These are phyloP conservation scores for Eudasyphora cyanicolor DNA, from an alignment of 2,888 invertebrate species.

Conservation along the genomic window DNA sequence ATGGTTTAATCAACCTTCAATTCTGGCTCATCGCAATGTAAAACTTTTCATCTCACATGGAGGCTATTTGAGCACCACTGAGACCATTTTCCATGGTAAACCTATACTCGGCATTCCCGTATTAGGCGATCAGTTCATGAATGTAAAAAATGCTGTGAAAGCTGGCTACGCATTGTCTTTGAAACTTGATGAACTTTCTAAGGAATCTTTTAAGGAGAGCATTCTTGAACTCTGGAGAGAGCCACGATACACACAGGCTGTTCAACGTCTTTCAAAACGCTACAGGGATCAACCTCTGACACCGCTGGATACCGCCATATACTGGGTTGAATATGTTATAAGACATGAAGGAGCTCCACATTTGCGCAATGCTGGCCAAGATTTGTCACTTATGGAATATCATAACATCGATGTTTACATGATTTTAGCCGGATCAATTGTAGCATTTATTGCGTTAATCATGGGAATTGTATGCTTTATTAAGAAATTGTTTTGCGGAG, in stretches of 20 bases:
- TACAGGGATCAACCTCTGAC: too few relatives aligned
- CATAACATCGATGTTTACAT: slow-evolving; percentile 67
- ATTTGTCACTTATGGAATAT: too few relatives aligned
- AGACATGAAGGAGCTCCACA: too few relatives aligned
- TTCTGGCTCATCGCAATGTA: slow-evolving; percentile 79
- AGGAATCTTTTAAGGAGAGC: slow-evolving; percentile 38
- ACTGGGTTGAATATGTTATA: too few relatives aligned
- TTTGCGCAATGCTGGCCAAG: too few relatives aligned
- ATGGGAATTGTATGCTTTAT: too few relatives aligned
- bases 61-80: too few relatives aligned
- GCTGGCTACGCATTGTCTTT: slow-evolving; percentile 71
- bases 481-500: too few relatives aligned
- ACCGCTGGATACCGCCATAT: too few relatives aligned
- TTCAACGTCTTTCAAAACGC: too few relatives aligned
- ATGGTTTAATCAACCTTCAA: too few relatives aligned
- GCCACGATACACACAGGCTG: slow-evolving; percentile 61
- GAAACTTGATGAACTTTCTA: slow-evolving; percentile 38
- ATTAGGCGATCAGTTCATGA: slow-evolving; percentile 76
- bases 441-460: background rate
- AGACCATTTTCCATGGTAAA: too few relatives aligned
- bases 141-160: slow-evolving; percentile 72
- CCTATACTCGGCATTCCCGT: slow-evolving; percentile 79
- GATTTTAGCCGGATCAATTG: slow-evolving; percentile 13
- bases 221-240: slow-evolving; percentile 67
- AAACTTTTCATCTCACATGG: slow-evolving; percentile 81